phyloP scores from a whole-genome alignment of 2,797 vertebrate genomes.

The Sebastes baramenuke region DNA sequence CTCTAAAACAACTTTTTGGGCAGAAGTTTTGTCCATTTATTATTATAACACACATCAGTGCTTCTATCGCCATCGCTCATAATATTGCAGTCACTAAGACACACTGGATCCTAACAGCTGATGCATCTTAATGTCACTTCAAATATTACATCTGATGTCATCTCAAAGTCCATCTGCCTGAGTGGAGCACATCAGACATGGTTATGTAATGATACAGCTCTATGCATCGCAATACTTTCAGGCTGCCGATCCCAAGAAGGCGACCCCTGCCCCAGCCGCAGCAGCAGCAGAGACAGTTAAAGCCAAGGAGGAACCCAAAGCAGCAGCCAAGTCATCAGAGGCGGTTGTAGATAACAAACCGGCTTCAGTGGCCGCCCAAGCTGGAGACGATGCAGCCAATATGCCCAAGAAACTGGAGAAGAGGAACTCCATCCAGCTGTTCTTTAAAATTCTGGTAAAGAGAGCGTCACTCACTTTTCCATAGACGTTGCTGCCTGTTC shows the following conservation, averaged over 20 bases:
- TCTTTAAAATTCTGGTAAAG: conserved; percentile 93
- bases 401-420: conserved; percentile 88
- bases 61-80: conserved; percentile 19
- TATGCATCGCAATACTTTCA: conserved; percentile 30
- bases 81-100: conserved; percentile 28
- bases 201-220: background rate
- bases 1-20: conserved; percentile 28
- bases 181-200: background rate
- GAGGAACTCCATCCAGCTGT: conserved; percentile 91
- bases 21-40: conserved; percentile 10
- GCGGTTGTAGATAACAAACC: conserved; percentile 70
- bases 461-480: background rate
- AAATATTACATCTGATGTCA: background rate
- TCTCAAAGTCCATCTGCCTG: conserved; percentile 14
- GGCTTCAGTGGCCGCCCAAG: conserved; percentile 66
- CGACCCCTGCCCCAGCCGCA: conserved; percentile 48
- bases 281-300: conserved; percentile 59
- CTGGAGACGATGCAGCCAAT: conserved; percentile 74
- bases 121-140: conserved; percentile 17
- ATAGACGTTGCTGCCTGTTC: too few relatives aligned
- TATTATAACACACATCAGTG: conserved; percentile 3
- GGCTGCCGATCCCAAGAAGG: conserved; percentile 76
- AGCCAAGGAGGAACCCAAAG: conserved; percentile 81
- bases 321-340: conserved; percentile 66
- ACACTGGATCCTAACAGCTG: conserved; percentile 45